Base-by-base conservation (phyloP, 2,797 vertebrate species). In the Cheirogaleus major region DNA sequence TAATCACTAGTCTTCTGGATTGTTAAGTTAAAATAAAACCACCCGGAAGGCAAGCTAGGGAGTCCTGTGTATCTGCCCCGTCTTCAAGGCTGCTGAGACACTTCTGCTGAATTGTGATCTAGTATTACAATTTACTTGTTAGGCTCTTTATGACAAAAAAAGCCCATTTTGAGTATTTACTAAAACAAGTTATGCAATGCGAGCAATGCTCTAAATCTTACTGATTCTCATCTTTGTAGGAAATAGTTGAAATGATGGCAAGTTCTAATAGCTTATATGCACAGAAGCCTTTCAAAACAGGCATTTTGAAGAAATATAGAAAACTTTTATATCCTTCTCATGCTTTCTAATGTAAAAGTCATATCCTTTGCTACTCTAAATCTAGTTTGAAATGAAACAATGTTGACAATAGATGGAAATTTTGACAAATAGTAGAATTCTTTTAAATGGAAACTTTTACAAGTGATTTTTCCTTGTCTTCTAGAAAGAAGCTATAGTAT, bases 271-370 rank as follows among this genome's bases (percentile, higher is more conserved):
- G 59, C 20, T 17, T 50, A 32, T 45, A 72, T 67, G 41, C 45
- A 45, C n/a, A 38, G 12, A 55, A 41, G 7, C 5, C 17, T 65
- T 73, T 91, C 63, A 92, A 85, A 91, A 92, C 55, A 86, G n/a
- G 35, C 45, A 76, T 89, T 92, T 94, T 69, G 59, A 48, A 41
- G 43, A 38, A 75, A 79, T 86, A 57, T 15, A 9, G 81, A 48
- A 65, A 93, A 69, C 11, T 55, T 91, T 84, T 73, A 78, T 43
- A 48, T 52, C 3, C 18, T 65, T 76, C 5, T 78, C 14, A 50
- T 70, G 27, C 59, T 67, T 85, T 96, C 43, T 86, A 94, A 89
- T 61, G 55, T 82, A 95, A 95, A 92, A 94, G 86, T 92, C 55
- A 94, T 72, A n/a, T 69, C 27, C 25, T 94, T 92, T 61, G 12